Base-by-base conservation (phyloP, 2,797 vertebrate species). In the Enteromius treurensis region DNA sequence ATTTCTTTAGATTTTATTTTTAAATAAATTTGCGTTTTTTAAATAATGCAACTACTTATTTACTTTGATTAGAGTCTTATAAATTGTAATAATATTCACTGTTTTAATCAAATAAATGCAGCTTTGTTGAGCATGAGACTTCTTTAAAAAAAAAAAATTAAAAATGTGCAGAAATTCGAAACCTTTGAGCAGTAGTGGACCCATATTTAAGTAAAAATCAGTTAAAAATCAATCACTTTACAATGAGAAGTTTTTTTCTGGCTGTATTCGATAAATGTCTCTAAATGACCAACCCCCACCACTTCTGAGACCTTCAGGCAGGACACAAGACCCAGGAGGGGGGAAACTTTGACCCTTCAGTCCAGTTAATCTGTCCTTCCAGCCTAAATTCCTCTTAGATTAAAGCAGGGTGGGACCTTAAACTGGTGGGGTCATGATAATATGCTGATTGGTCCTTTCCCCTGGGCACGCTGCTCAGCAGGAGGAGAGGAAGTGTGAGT, bases 331-430 rank as follows among this genome's bases (percentile, higher is more conserved):
- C 70, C 70, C 84, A 45, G 62, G 26, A 26, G 80, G 82, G 87
- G 60, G 2, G 6, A 77, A 84, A 45, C 73, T 81, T 70, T 84
- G 86, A 88, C 81, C 82, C 82, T 55, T 80, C 84, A 47, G 68
- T 42, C 79, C 71, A 64, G 15, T 62, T 87, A 86, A 88, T 87
- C 85, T 78, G 55, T 69, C 69, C 23, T 34, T 81, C 77, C 74
- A 77, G 68, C 21, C 64, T 58, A 51, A 84, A 86, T 79, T 88
- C 77, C 77, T 82, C 17, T 79, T 53, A 81, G 80, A 86, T 88
- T 86, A 87, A 34, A 85, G 69, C 82, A 85, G 84, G 88, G 88
- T 85, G 88, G 87, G 74, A 86, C 81, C 81, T 21, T 23, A 26
- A 26, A 42, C 55, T 2, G 80, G 70, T 77, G 34, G 8, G 69